Evolutionary conservation across 2,113 vertebrate species (phyloP).

Genomic region (Entelurus aequoreus): DNA sequence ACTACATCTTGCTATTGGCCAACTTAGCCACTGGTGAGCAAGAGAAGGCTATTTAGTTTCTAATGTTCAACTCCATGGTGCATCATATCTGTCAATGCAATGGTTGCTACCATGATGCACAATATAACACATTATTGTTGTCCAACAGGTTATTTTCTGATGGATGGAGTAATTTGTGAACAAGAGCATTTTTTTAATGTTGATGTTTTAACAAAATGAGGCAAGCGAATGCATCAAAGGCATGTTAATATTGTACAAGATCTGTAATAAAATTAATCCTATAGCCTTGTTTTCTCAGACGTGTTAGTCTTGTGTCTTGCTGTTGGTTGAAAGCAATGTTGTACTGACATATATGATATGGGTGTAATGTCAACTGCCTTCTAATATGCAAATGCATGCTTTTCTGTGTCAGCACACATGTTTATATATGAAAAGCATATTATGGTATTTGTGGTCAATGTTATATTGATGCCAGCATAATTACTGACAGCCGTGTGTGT

Average conservation of each 20-base stretch:
- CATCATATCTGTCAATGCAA: constrained; percentile 13
- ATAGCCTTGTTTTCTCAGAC: constrained; percentile 57
- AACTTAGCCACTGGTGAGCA: constrained; percentile 41
- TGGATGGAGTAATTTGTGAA: constrained; percentile 24
- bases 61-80: constrained; percentile 13
- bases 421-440: constrained; percentile 46
- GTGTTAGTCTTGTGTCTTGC: constrained; percentile 49
- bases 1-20: constrained; percentile 34
- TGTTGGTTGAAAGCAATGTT: constrained; percentile 56
- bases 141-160: constrained; percentile 19
- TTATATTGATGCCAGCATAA: constrained; percentile 46
- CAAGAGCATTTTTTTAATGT: constrained; percentile 18
- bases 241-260: constrained; percentile 67
- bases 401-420: constrained; percentile 59
- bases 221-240: constrained; percentile 47
- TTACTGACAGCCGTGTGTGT: constrained; percentile 34
- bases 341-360: constrained; percentile 53
- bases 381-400: constrained; percentile 69
- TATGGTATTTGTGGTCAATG: constrained; percentile 32
- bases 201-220: constrained; percentile 22
- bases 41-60: constrained; percentile 31
- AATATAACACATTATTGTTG: constrained; percentile 31
- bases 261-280: constrained; percentile 62
- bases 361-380: constrained; percentile 54
- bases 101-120: constrained; percentile 26